These are phyloP conservation scores for Malachius bipustulatus DNA, from an alignment of 2,888 invertebrate species.

Conservation along the genomic window DNA sequence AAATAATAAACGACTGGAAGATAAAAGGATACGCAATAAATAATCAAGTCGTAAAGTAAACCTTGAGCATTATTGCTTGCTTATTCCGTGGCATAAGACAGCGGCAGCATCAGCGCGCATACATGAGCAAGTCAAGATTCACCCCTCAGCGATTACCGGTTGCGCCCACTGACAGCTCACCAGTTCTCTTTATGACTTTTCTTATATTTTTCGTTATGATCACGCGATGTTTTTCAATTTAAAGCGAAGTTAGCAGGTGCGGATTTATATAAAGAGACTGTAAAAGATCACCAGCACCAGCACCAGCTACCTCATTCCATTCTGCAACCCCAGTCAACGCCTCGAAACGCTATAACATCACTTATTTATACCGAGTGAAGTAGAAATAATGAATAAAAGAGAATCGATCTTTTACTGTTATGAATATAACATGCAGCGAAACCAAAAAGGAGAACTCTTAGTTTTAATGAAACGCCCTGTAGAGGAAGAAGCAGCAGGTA, in stretches of 20 bases:
- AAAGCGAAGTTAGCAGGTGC: slow-evolving; percentile 29
- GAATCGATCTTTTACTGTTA: slow-evolving; percentile 11
- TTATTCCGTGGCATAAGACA: too few species aligned
- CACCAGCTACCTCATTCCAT: too few species aligned
- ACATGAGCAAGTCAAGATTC: slow-evolving; percentile 20
- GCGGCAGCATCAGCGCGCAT: slow-evolving; percentile 25
- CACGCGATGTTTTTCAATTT: slow-evolving; percentile 36
- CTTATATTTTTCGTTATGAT: slow-evolving; percentile 27
- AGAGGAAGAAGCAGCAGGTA: too few species aligned
- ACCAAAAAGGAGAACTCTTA: too few species aligned
- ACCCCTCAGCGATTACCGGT: slow-evolving; percentile 21
- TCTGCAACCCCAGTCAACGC: too few species aligned
- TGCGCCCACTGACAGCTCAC: slow-evolving; percentile 26
- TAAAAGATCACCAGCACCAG: too few species aligned
- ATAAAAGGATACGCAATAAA: slow-evolving; percentile 21
- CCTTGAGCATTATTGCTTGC: slow-evolving; percentile 22
- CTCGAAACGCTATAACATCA: too few species aligned
- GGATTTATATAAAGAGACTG: too few species aligned
- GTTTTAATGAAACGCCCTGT: too few species aligned
- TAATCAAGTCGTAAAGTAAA: slow-evolving; percentile 24
- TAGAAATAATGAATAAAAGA: too few species aligned
- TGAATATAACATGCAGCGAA: neutral
- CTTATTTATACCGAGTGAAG: too few species aligned
- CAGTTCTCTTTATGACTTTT: slow-evolving; percentile 30
- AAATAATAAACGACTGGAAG: slow-evolving; percentile 1